Base-by-base conservation (phyloP, 2,888 invertebrate species). In the Xestia rhomboidea region DNA sequence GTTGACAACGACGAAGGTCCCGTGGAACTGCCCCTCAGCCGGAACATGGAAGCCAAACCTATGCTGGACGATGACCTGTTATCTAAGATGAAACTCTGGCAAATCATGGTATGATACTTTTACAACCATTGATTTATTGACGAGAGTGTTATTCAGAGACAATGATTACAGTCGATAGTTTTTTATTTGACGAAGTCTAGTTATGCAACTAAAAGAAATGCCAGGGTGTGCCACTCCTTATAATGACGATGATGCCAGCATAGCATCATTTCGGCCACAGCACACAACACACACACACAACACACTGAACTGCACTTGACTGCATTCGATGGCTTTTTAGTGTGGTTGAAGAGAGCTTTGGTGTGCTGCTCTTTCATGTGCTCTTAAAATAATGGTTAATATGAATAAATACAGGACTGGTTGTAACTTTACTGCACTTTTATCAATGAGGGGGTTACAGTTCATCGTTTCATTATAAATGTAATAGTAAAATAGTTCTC, bases 1-100 rank as follows among this genome's bases (percentile, higher is more conserved):
- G 85, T 90, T 66, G 90, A 92, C 8, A 92, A 88, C 41, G 93
- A 91, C 0, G 93, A 94, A 0, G 80, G 87, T 1, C 90, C 92
- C 0, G 46, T 91, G 10, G 92, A 93, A 7, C 46, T 93, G 10
- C 89, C 91, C 0, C 83, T 90, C 30, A 93, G 88, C 79, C 88
- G 92, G 73, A 91, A 89, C 54, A 90, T 93, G n/a, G 96, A 95
- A 87, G 95, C 93, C 0, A 96, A 96, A 63, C 96, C 96, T 0
- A 96, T 96, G 96, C 79, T 96, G 67, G 96, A 96, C 76, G 96
- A 96, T n/a, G 93, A 95, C 34, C 75, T 94, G 77, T 88, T 96
- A 44, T 89, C 95, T 64, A 95, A 96, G 84, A 92, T 95, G 87
- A 96, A 95, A 79, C 88, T 96, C 57, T 96, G 95, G 95, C 94